These are phyloP conservation scores for Calameuta filiformis DNA, from an alignment of 2,888 invertebrate species.

Conservation along the genomic window DNA sequence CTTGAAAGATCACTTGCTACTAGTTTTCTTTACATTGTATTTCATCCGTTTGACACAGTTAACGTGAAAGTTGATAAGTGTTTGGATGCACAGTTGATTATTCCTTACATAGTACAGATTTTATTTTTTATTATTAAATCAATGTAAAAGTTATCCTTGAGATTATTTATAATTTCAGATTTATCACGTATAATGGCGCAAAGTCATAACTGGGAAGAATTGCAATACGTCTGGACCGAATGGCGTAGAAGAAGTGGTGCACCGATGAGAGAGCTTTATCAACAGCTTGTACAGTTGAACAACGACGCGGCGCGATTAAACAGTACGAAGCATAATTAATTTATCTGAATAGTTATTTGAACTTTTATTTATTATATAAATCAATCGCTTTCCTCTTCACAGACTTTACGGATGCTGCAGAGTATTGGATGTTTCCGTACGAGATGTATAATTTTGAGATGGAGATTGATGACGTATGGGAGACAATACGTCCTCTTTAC, in stretches of 20 bases:
- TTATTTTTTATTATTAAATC: not conserved
- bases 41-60: slow-evolving; percentile 18
- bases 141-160: not conserved
- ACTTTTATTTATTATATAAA: not conserved
- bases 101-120: not conserved
- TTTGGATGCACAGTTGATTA: not conserved
- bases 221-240: slow-evolving; percentile 89
- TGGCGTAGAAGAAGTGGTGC: slow-evolving; percentile 86
- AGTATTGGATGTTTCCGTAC: slow-evolving; percentile 90
- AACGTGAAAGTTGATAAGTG: slow-evolving; percentile 34
- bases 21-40: no score
- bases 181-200: slow-evolving; percentile 78
- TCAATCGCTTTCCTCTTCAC: slow-evolving; percentile 42
- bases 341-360: not conserved
- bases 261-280: slow-evolving; percentile 81
- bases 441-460: slow-evolving; percentile 81
- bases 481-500: slow-evolving; percentile 86
- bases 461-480: slow-evolving; percentile 86
- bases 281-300: slow-evolving; percentile 81
- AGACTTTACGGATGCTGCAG: slow-evolving; percentile 90
- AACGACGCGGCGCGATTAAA: slow-evolving; percentile 84
- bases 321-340: slow-evolving; percentile 71
- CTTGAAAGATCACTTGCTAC: not conserved
- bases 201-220: slow-evolving; percentile 87
- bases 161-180: slow-evolving; percentile 55